Conservation (phyloP, 2,888 invertebrate species). For the Drosophila phalerata region DNA sequence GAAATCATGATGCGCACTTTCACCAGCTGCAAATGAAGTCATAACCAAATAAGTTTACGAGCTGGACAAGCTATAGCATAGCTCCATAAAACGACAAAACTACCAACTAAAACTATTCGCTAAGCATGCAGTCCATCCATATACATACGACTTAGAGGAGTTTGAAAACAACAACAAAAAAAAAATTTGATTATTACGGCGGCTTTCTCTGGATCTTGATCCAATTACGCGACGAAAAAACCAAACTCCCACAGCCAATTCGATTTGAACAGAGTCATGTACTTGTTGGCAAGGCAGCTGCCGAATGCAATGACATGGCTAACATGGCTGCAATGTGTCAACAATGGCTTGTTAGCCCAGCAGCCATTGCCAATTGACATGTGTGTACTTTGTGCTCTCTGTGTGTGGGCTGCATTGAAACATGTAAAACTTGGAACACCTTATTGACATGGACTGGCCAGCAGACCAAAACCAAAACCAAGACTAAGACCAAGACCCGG, state of each 20-base stretch:
- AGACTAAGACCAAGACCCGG: not conserved
- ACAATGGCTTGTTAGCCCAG: slow-evolving; percentile 79
- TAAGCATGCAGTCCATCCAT: slow-evolving; percentile 14
- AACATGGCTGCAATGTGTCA: slow-evolving; percentile 79
- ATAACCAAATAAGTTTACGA: slow-evolving; percentile 73
- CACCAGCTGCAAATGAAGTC: slow-evolving; percentile 74
- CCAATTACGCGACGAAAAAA: slow-evolving; percentile 59
- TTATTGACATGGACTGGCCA: slow-evolving; percentile 63
- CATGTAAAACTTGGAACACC: slow-evolving; percentile 60
- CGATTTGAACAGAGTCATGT: slow-evolving; percentile 17
- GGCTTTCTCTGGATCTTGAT: slow-evolving; percentile 51
- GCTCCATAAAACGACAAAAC: slow-evolving; percentile 41
- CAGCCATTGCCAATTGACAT: slow-evolving; percentile 57
- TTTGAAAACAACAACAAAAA: slow-evolving; percentile 9
- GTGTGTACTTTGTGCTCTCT: slow-evolving; percentile 23
- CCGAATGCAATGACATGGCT: slow-evolving; percentile 63
- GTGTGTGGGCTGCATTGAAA: slow-evolving; percentile 62
- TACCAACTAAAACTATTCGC: slow-evolving; percentile 11
- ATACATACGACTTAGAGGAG: slow-evolving; percentile 22
- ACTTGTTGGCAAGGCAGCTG: slow-evolving; percentile 20
- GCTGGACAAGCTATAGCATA: slow-evolving; percentile 34
- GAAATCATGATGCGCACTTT: slow-evolving; percentile 64
- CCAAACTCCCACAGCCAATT: slow-evolving; percentile 37
- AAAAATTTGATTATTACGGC: slow-evolving; percentile 55
- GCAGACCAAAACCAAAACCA: not conserved